Percentiles rank a stretch among this genome's conserved stretches.
Conservation (phyloP, 2,888 invertebrate species). For the Atrina japonica region DNA sequence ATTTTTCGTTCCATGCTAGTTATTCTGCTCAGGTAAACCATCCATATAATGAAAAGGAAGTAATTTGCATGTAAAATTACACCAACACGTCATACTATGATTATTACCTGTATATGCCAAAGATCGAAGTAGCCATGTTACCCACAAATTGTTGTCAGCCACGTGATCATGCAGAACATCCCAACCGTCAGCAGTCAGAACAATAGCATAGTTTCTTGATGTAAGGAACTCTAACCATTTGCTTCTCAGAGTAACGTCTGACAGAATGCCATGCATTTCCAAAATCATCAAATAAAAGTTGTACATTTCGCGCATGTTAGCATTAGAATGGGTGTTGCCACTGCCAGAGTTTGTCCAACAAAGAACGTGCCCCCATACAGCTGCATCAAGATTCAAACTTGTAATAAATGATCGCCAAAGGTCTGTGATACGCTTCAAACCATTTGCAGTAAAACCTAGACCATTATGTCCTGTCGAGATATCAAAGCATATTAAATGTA, state of each 20-base stretch:
- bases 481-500: no score
- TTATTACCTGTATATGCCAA: no score
- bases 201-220: neutral
- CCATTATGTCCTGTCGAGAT: no score
- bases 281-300: neutral
- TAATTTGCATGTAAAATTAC: no score
- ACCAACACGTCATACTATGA: no score
- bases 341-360: constrained; percentile 22
- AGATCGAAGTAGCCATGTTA: no score
- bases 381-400: neutral
- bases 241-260: neutral
- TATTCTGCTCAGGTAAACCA: no score
- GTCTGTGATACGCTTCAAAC: neutral
- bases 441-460: constrained; percentile 10
- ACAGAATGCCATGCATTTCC: neutral
- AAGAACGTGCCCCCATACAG: neutral
- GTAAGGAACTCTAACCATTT: neutral
- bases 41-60: no score
- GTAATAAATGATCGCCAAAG: constrained; percentile 22
- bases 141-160: no score
- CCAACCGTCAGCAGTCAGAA: neutral
- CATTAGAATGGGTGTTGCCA: no score
- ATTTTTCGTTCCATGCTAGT: no score
- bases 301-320: neutral
- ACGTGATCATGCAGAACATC: neutral